Evolutionary conservation across 2,797 vertebrate genomes (phyloP), one percentile per base, ranked within the genome.

Genomic region (Dallia pectoralis): DNA sequence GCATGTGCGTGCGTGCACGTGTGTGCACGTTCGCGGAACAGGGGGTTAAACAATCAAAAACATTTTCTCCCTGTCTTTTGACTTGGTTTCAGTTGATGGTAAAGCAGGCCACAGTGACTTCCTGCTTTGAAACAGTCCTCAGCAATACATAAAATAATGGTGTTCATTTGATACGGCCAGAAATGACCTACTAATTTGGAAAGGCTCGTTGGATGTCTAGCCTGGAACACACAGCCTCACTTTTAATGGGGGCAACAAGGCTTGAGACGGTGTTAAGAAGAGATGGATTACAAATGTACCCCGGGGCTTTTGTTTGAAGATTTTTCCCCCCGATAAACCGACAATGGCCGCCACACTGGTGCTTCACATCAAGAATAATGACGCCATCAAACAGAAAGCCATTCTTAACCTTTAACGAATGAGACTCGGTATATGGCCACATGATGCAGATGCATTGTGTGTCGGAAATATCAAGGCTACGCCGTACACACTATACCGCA

Each of bases 81-180:
- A 47, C 40, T 3, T 25, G 69, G 78, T 77, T 82, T 80, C 75
- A 70, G 69, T 74, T 78, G 83, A 86, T 84, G 82, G 81, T 18
- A 44, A 67, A 77, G 69, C 76, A 76, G 69, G 71, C 71, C 61
- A 72, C 27, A 47, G 75, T 18, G 71, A 79, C 86, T 81, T 80
- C 82, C 86, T 80, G 79, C 27, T 14, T 77, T 78, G 77, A 79
- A 81, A 79, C 61, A 70, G 75, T 77, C 69, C 56, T 49, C 27
- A 14, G 49, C 70, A 68, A 80, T 79, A 44, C 74, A 80, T 22
- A 59, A 9, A 80, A 82, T 75, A 82, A 71, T 25, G 67, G 1
- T 71, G 67, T 76, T 82, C 69, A 65, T 76, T 82, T 83, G 71
- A 77, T 63, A 69, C 22, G 70, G 33, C 69, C 70, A 51, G 48